Evolutionary conservation across 2,888 invertebrate species (phyloP).

Genomic region (Hydrotaea diabolus): DNA sequence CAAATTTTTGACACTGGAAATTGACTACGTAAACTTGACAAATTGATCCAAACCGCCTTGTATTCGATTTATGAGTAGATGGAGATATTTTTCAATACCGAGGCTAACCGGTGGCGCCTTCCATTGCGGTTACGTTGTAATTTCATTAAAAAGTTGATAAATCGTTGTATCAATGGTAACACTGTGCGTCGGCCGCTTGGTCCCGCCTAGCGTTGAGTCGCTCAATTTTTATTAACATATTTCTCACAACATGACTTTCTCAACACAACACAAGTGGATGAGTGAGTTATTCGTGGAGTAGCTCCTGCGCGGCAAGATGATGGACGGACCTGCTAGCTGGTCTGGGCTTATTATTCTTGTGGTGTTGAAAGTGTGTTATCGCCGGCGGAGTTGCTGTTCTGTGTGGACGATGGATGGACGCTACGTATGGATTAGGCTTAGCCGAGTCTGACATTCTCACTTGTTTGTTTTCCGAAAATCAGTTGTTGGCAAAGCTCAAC

Average conservation of each 20-base stretch:
- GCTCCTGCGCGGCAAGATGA: background rate
- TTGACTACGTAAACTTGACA: too few species aligned
- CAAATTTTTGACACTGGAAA: too few species aligned
- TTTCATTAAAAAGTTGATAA: too few species aligned
- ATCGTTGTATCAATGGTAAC: too few species aligned
- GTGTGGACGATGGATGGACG: background rate
- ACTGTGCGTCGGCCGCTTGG: background rate
- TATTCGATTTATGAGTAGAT: too few species aligned
- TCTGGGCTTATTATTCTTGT: background rate
- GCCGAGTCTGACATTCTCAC: background rate
- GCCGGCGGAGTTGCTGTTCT: background rate
- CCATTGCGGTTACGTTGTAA: too few species aligned
- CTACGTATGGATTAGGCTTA: background rate
- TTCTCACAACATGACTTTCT: background rate
- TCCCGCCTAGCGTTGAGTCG: background rate
- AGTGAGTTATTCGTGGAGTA: slow-evolving; percentile 10
- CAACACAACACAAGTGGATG: slow-evolving; percentile 14
- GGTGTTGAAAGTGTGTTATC: background rate
- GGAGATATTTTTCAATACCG: too few species aligned
- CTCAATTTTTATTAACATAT: slow-evolving; percentile 6
- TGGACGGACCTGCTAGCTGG: background rate
- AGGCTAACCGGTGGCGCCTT: too few species aligned
- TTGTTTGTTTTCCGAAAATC: slow-evolving; percentile 29
- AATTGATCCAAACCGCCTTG: too few species aligned
- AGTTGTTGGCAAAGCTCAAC: slow-evolving; percentile 74